Evolutionary conservation across 2,888 invertebrate species (phyloP), one percentile per base, ranked within the genome.

Genomic region (Volucella inanis): DNA sequence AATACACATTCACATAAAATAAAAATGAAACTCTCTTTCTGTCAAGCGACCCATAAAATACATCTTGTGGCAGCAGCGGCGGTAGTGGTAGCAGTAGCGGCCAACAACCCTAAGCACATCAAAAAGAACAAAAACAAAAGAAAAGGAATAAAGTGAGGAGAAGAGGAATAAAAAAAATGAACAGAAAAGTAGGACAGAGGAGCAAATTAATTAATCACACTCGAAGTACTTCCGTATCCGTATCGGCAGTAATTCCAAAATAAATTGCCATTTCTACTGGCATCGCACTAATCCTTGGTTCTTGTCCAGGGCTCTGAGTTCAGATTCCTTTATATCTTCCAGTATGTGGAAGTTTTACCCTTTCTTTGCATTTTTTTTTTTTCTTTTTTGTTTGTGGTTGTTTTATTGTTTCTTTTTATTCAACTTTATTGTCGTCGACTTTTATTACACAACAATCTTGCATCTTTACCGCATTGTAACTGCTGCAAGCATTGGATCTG

Each of bases 191-290:
- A 52, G 67, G 54, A 67, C 47, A 38, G 61, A 45, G 61, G 43
- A 68, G 61, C 79, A 72, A 79, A 79, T 79, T 72, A 79, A 79
- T 79, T 79, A 79, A 79, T 79, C 79, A 79, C 79, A 79, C 72
- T 72, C 72, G 72, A 65, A 72, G 72, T 71, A 79, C 79, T 79
- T 67, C 79, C 79, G 79, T 67, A 67, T 65, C 65, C 54, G 72
- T 72, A 71, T 64, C 59, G 72, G 72, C 59, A 67, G 79, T 79
- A 79, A 79, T 72, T 79, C 79, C 72, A 47, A 79, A 79, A 79
- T 79, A 79, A 79, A 79, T 79, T 79, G 79, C 79, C 67, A 71
- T 61, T 79, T 49, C 75, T 47, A 38, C 61, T 59, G 57, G 61
- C 47, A 61, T 65, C 64, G 79, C 71, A 72, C 72, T 65, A 72